phyloP scores from a whole-genome alignment of 2,113 vertebrate genomes.

The Trichomycterus rosablanca region DNA sequence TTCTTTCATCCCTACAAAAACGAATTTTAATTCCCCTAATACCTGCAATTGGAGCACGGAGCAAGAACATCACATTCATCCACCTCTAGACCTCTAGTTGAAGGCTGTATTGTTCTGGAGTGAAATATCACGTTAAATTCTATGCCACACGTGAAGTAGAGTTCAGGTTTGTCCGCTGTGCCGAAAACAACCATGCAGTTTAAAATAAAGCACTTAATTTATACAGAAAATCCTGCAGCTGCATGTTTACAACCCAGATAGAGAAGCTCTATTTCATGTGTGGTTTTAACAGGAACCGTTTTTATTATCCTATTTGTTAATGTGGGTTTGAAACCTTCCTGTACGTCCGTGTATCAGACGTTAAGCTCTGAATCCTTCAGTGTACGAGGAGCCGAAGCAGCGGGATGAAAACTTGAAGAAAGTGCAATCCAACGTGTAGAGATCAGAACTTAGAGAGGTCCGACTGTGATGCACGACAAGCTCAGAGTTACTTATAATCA shows the following conservation, averaged over 20 bases:
- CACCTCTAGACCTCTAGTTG: neutral
- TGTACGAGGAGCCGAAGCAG: slow-evolving; percentile 35
- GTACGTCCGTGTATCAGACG: slow-evolving; percentile 38
- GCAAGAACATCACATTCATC: neutral
- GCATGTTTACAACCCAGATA: slow-evolving; percentile 24
- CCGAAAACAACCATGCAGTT: slow-evolving; percentile 36
- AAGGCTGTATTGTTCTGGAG: too few relatives aligned
- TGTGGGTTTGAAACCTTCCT: slow-evolving; percentile 21
- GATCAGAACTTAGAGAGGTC: slow-evolving; percentile 37
- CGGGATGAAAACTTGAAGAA: slow-evolving; percentile 56
- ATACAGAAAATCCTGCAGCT: slow-evolving; percentile 20
- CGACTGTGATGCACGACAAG: slow-evolving; percentile 18
- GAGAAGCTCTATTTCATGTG: slow-evolving; percentile 38
- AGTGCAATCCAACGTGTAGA: slow-evolving; percentile 54
- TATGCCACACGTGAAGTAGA: slow-evolving; percentile 48
- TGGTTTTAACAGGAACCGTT: too few relatives aligned
- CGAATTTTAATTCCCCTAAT: too few relatives aligned
- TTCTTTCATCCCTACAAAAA: too few relatives aligned
- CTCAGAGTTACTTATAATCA: slow-evolving; percentile 37
- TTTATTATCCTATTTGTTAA: too few relatives aligned
- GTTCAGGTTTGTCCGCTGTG: slow-evolving; percentile 26
- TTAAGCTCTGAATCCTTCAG: slow-evolving; percentile 41
- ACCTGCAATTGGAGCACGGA: neutral
- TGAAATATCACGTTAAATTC: too few relatives aligned
- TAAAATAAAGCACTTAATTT: slow-evolving; percentile 52